phyloP scores from a whole-genome alignment of 2,888 invertebrate species.

The Chrysolina americana region DNA sequence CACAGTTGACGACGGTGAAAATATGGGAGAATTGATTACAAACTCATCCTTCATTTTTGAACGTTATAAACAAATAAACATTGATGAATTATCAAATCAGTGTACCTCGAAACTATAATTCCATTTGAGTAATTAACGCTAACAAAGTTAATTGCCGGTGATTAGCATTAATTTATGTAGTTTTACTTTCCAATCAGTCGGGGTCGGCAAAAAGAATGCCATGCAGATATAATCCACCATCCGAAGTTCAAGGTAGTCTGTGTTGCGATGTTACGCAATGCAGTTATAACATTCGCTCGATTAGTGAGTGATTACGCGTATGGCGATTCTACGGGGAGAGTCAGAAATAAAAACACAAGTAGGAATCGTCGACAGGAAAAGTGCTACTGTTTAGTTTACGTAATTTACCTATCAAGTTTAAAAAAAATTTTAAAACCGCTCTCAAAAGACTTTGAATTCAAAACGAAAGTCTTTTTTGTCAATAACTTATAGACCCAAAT shows the following conservation, averaged over 20 bases:
- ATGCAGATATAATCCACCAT: background rate
- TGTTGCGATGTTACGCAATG: conserved; percentile 6
- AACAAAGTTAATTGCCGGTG: conserved; percentile 1
- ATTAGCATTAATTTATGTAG: conserved; percentile 9
- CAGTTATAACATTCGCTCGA: background rate
- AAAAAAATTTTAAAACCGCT: no score
- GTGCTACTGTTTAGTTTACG: no score
- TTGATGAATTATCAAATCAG: background rate
- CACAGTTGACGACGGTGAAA: no score
- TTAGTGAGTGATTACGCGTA: background rate
- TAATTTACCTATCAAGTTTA: no score
- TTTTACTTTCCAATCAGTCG: conserved; percentile 15
- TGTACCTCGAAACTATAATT: background rate
- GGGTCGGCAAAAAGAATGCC: conserved; percentile 10
- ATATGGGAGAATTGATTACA: no score
- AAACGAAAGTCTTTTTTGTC: no score
- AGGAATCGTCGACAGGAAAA: no score
- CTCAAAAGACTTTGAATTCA: no score
- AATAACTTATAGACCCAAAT: no score
- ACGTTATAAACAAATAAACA: background rate
- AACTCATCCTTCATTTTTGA: background rate
- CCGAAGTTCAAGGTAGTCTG: conserved; percentile 20
- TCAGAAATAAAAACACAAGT: no score
- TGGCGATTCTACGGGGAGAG: background rate
- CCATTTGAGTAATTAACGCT: background rate